Evolutionary conservation across 1,140 invertebrate genomes (phyloP).

Genomic region (Agrypnia vestita): DNA sequence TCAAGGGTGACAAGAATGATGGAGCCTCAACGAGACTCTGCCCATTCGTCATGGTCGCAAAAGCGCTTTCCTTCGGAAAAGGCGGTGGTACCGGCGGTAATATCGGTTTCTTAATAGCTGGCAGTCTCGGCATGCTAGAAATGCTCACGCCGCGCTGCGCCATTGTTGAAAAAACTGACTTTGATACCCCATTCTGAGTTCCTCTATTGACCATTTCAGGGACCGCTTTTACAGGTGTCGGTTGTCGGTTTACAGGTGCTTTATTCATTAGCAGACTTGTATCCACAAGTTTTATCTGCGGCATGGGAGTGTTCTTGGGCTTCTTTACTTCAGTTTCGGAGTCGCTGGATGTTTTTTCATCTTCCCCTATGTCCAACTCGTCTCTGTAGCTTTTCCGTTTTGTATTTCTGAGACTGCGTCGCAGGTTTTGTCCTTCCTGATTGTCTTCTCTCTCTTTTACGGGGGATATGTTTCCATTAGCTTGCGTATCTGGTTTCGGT

Average conservation of each 20-base stretch:
- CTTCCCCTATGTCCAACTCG: background rate
- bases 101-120: background rate
- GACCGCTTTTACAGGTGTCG: background rate
- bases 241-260: background rate
- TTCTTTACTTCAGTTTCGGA: background rate
- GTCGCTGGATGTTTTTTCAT: background rate
- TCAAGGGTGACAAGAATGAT: slow-evolving; percentile 24
- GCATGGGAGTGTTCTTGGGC: background rate
- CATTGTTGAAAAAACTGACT: background rate
- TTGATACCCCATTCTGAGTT: background rate
- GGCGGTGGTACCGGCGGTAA: background rate
- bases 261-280: background rate
- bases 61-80: slow-evolving; percentile 1
- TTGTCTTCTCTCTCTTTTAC: background rate
- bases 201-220: background rate
- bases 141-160: slow-evolving; percentile 27
- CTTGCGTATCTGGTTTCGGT: background rate
- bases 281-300: slow-evolving; percentile 4
- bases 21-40: slow-evolving; percentile 29
- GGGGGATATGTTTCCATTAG: background rate
- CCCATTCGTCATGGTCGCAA: slow-evolving; percentile 7
- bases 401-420: slow-evolving; percentile 3
- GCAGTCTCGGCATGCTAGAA: background rate
- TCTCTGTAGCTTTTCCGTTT: slow-evolving; percentile 33
- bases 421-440: background rate